Conservation (phyloP, 2,113 vertebrate species). For the Ceyx melanurus region DNA sequence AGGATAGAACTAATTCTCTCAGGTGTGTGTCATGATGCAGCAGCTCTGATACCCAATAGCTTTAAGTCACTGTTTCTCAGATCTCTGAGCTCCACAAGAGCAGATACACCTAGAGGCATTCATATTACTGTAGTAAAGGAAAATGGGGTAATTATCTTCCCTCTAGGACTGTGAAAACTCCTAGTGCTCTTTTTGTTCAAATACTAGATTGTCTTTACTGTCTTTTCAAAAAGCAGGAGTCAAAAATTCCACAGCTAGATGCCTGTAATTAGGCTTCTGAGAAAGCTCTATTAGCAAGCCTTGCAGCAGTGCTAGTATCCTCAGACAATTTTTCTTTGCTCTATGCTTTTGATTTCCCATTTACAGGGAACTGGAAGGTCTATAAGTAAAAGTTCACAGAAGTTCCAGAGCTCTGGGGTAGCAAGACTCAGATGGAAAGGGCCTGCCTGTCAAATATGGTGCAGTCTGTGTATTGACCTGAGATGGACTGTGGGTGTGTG, state of each 20-base stretch:
- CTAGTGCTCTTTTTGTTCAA: not conserved
- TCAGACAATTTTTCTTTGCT: not conserved
- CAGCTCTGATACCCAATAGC: not conserved
- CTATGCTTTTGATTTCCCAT: not conserved
- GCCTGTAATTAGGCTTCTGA: not conserved
- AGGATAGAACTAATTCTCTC: not conserved
- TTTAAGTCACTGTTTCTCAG: not conserved
- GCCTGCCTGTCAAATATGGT: not conserved
- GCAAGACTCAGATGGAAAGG: not conserved
- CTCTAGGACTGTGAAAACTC: not conserved
- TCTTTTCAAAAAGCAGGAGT: not conserved
- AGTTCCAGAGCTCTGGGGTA: not conserved
- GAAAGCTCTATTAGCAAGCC: not conserved
- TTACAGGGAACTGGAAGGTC: not conserved
- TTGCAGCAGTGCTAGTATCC: not conserved
- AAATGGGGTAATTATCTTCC: not conserved
- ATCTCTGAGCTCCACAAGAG: not conserved
- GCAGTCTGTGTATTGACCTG: not conserved
- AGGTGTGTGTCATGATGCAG: not conserved
- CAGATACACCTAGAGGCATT: not conserved
- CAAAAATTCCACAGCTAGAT: not conserved
- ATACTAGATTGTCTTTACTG: not conserved
- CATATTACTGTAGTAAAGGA: accelerated
- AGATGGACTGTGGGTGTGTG: not conserved
- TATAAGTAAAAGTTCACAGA: no score